Percentiles rank a stretch among this genome's conserved stretches.
Evolutionary conservation across 1,140 invertebrate species (phyloP).

Genomic region (Tetramorium simillimum): DNA sequence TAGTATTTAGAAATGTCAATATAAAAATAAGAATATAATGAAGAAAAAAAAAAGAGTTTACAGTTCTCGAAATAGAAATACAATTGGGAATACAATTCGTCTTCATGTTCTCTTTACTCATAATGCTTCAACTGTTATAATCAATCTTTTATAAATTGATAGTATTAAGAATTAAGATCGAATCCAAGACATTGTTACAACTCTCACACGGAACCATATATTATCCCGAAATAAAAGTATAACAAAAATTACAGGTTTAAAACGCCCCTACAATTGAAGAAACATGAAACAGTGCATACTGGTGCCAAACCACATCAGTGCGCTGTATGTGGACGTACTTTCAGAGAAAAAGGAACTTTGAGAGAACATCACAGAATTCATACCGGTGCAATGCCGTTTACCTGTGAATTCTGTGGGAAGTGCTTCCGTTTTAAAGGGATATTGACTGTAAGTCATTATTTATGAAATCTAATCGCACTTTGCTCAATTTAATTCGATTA

Average conservation of each 20-base stretch:
- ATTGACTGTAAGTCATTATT: slow-evolving; percentile 84
- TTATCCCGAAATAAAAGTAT: background rate
- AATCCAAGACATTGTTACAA: too few relatives aligned
- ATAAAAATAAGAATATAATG: background rate
- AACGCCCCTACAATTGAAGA: slow-evolving; percentile 85
- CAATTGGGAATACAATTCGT: background rate
- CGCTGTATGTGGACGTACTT: slow-evolving; percentile 90
- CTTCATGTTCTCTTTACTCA: background rate
- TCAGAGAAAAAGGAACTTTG: slow-evolving; percentile 88
- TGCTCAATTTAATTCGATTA: slow-evolving; percentile 9
- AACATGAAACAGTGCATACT: slow-evolving; percentile 88
- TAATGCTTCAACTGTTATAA: background rate
- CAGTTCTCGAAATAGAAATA: background rate
- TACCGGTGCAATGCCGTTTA: slow-evolving; percentile 94
- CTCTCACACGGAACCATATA: background rate
- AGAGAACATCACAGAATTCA: slow-evolving; percentile 90
- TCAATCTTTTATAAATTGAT: background rate
- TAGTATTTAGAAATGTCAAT: slow-evolving; percentile 13
- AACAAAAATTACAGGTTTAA: slow-evolving; percentile 84
- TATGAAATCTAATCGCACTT: slow-evolving; percentile 2
- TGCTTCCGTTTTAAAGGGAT: slow-evolving; percentile 90
- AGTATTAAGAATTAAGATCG: background rate
- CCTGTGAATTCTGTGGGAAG: slow-evolving; percentile 90
- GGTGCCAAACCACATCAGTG: slow-evolving; percentile 92
- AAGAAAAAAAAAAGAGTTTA: background rate